These are phyloP conservation scores for Acrobasis consociella DNA, from an alignment of 2,888 invertebrate genomes.

Conservation along the genomic window DNA sequence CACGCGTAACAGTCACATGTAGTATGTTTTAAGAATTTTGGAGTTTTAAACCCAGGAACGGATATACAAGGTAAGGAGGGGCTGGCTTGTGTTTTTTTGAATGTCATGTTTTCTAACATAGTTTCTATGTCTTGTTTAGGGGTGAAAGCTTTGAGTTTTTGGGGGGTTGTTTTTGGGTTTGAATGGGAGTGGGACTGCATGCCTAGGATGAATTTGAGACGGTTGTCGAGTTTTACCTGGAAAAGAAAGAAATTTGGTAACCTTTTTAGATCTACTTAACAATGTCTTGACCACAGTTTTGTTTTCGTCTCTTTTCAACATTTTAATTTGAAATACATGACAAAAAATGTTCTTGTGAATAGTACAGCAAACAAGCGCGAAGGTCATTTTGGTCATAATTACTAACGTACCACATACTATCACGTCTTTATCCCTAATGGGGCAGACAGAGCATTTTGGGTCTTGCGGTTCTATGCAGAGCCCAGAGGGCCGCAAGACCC, in stretches of 20 bases:
- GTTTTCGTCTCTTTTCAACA: too few species aligned
- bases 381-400: too few species aligned
- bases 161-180: neutral
- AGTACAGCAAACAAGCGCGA: too few species aligned
- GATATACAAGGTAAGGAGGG: slow-evolving; percentile 44
- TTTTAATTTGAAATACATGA: too few species aligned
- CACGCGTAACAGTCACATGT: slow-evolving; percentile 59
- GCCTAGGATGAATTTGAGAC: slow-evolving; percentile 60
- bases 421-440: too few species aligned
- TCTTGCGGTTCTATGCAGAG: too few species aligned
- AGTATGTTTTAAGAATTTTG: slow-evolving; percentile 53
- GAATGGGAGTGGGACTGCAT: slow-evolving; percentile 40
- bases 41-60: slow-evolving; percentile 48
- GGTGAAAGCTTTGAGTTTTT: slow-evolving; percentile 35
- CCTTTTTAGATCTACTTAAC: too few species aligned
- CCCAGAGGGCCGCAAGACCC: too few species aligned
- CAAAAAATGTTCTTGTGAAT: too few species aligned
- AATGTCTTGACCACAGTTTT: too few species aligned
- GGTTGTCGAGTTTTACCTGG: slow-evolving; percentile 63
- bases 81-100: slow-evolving; percentile 47
- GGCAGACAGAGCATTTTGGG: too few species aligned
- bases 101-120: slow-evolving; percentile 52
- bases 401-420: too few species aligned
- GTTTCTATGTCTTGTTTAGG: slow-evolving; percentile 58
- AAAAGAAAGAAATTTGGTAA: slow-evolving; percentile 8